Evolutionary conservation across 1,140 invertebrate species (phyloP).

Genomic region (Drosophila carrolli): DNA sequence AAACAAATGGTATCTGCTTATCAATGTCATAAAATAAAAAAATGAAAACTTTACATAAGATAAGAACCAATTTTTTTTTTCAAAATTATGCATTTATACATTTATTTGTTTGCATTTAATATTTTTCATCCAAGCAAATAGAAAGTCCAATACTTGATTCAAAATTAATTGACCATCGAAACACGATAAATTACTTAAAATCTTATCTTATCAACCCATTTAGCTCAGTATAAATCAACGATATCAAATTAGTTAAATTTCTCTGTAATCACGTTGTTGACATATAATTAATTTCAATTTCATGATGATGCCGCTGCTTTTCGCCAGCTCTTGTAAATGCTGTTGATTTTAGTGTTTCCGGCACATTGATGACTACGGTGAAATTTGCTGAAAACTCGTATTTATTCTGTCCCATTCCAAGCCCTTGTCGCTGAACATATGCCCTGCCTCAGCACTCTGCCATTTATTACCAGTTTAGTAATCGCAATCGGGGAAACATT

Average conservation of each 20-base stretch:
- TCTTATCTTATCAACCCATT: constrained; percentile 25
- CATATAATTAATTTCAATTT: constrained; percentile 62
- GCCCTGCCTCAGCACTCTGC: constrained; percentile 43
- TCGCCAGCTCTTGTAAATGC: constrained; percentile 21
- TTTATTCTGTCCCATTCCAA: constrained; percentile 32
- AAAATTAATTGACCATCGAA: constrained; percentile 23
- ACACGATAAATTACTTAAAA: constrained; percentile 35
- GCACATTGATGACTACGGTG: constrained; percentile 43
- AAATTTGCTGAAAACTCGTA: constrained; percentile 44
- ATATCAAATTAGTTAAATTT: constrained; percentile 48
- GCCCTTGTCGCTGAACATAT: constrained; percentile 11
- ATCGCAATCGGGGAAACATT: constrained; percentile 51
- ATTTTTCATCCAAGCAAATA: neutral
- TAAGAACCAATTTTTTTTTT: neutral
- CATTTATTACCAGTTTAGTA: constrained; percentile 49
- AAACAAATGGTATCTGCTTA: constrained; percentile 2
- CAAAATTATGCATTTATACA: neutral
- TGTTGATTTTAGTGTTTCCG: constrained; percentile 32
- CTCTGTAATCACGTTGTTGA: constrained; percentile 53
- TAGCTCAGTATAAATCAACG: constrained; percentile 5
- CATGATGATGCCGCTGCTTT: constrained; percentile 37
- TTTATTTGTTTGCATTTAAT: neutral
- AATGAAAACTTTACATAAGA: constrained; percentile 7
- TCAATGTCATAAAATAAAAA: constrained; percentile 17
- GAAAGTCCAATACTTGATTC: constrained; percentile 6